A percentile compares a stretch with the other conserved stretches of the same genome.
These are phyloP conservation scores for Danio choprae DNA, from an alignment of 2,797 vertebrate species.

Conservation along the genomic window DNA sequence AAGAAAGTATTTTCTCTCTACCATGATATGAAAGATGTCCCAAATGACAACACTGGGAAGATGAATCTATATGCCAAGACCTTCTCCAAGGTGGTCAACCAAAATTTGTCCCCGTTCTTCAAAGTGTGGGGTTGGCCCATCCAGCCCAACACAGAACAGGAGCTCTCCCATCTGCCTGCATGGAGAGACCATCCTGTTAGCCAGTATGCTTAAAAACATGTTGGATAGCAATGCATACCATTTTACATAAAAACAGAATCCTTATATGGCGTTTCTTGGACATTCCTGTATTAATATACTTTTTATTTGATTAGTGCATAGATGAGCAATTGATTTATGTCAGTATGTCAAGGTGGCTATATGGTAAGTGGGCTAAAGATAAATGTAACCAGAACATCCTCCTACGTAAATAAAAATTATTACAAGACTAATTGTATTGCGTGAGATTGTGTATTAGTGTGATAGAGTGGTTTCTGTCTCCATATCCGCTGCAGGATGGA, in stretches of 20 bases:
- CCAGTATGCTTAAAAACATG: conserved; percentile 64
- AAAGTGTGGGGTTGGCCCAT: conserved; percentile 88
- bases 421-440: no score
- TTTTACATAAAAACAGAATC: neutral
- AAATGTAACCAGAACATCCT: neutral
- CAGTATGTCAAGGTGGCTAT: neutral
- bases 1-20: conserved; percentile 80
- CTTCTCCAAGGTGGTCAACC: conserved; percentile 79
- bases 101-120: conserved; percentile 82
- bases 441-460: neutral
- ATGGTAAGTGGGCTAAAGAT: neutral
- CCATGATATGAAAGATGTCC: conserved; percentile 71
- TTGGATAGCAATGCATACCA: neutral
- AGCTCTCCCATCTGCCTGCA: conserved; percentile 74
- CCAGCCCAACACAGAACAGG: conserved; percentile 69
- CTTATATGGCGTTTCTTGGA: neutral
- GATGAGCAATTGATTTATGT: neutral
- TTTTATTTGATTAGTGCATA: neutral
- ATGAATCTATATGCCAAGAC: conserved; percentile 85
- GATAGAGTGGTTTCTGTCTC: no score
- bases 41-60: conserved; percentile 74
- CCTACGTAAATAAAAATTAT: no score
- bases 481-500: no score
- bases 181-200: conserved; percentile 84
- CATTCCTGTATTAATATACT: neutral